phyloP scores from a whole-genome alignment of 2,113 vertebrate species.

The Oreochromis aureus region DNA sequence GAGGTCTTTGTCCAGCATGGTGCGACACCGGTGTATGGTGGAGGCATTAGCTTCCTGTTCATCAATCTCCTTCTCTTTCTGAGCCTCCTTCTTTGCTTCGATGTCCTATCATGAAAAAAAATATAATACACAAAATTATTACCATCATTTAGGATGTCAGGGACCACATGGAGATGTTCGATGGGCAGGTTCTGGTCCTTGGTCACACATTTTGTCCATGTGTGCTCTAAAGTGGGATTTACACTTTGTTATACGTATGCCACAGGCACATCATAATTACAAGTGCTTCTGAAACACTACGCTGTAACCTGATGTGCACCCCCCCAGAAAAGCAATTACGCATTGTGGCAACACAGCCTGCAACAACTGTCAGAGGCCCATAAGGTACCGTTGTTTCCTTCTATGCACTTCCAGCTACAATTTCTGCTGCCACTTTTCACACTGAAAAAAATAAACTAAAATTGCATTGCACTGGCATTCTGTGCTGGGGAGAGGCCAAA shows the following conservation, averaged over 20 bases:
- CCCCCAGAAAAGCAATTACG: rapidly evolving
- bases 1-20: constrained; percentile 93
- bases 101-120: constrained; percentile 81
- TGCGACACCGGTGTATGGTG: constrained; percentile 86
- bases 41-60: constrained; percentile 96
- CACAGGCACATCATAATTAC: background rate
- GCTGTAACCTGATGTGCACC: background rate
- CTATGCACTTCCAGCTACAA: background rate
- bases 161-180: background rate
- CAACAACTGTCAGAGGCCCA: background rate
- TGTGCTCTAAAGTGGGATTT: background rate
- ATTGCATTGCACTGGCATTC: background rate
- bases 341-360: background rate
- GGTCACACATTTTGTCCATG: background rate
- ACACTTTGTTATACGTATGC: background rate
- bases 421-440: background rate
- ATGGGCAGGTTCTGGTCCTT: background rate
- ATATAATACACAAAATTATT: background rate
- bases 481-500: background rate
- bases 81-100: constrained; percentile 97
- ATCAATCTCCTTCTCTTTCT: constrained; percentile 98
- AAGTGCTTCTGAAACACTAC: background rate
- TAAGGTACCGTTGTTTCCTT: background rate
- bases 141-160: background rate
- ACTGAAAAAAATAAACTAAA: background rate